phyloP scores from a whole-genome alignment of 2,113 vertebrate genomes.

The Nothoprocta pentlandii region DNA sequence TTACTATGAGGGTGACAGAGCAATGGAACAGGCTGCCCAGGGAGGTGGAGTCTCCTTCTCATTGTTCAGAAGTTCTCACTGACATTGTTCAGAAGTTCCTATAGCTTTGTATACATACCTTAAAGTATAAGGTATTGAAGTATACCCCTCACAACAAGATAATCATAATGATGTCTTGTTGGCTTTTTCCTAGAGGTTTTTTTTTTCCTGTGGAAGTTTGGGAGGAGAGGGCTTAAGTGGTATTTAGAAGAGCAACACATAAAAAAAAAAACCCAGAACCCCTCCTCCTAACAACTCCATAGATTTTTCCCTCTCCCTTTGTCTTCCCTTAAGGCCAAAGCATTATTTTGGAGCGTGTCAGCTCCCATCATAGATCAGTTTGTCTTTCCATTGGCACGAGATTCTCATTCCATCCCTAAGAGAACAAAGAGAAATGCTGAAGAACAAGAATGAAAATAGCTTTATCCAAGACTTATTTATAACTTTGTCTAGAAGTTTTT shows the following conservation, averaged over 20 bases:
- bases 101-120: not conserved
- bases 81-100: not conserved
- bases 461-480: constrained; percentile 67
- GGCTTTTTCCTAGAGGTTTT: not conserved
- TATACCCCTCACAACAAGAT: not conserved
- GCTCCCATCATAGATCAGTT: constrained; percentile 48
- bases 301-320: constrained; percentile 50
- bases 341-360: constrained; percentile 49
- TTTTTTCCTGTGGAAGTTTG: not conserved
- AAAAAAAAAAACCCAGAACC: constrained; percentile 28
- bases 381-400: constrained; percentile 65
- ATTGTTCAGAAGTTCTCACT: too few species aligned
- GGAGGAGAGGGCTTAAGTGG: not conserved
- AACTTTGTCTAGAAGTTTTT: constrained; percentile 62
- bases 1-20: too few species aligned
- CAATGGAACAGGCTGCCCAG: not conserved
- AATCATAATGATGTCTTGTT: not conserved
- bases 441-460: constrained; percentile 68
- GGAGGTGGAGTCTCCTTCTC: not conserved
- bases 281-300: not conserved
- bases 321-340: constrained; percentile 49
- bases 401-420: constrained; percentile 60
- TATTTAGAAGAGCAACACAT: constrained; percentile 24
- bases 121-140: not conserved
- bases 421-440: constrained; percentile 63